phyloP scores from a whole-genome alignment of 1,140 invertebrate species.

The Sarcophaga peregrina region DNA sequence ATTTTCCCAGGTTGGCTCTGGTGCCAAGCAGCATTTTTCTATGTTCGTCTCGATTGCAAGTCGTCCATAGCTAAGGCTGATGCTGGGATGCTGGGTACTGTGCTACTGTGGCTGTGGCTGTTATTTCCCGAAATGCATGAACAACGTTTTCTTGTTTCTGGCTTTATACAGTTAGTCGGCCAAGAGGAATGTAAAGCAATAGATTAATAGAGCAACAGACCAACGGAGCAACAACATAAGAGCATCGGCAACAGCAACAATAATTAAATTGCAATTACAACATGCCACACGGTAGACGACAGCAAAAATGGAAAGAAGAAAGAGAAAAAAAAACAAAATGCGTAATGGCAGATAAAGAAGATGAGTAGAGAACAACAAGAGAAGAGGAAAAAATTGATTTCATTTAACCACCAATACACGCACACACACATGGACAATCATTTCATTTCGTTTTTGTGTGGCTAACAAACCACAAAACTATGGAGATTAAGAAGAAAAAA shows the following conservation, averaged over 20 bases:
- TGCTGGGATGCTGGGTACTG: too few relatives aligned
- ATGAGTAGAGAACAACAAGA: background rate
- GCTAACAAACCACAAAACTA: too few relatives aligned
- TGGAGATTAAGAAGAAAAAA: background rate
- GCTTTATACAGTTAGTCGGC: background rate
- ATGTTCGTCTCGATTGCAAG: too few relatives aligned
- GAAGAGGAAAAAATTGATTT: background rate
- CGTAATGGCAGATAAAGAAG: background rate
- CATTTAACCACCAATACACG: background rate
- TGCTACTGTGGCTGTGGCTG: too few relatives aligned
- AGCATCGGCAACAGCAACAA: background rate
- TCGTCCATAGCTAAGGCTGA: too few relatives aligned
- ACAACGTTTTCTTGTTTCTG: background rate
- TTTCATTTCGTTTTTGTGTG: too few relatives aligned
- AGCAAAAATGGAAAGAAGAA: too few relatives aligned
- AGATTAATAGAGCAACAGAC: too few relatives aligned
- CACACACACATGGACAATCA: background rate
- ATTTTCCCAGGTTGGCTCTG: background rate
- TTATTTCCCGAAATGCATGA: too few relatives aligned
- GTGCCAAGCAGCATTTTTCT: too few relatives aligned
- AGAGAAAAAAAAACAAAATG: too few relatives aligned
- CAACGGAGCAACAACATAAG: too few relatives aligned
- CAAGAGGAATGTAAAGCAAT: background rate
- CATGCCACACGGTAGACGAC: background rate
- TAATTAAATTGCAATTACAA: slow-evolving; percentile 22